Evolutionary conservation across 2,797 vertebrate species (phyloP).

Genomic region (Acipenser oxyrinchus): DNA sequence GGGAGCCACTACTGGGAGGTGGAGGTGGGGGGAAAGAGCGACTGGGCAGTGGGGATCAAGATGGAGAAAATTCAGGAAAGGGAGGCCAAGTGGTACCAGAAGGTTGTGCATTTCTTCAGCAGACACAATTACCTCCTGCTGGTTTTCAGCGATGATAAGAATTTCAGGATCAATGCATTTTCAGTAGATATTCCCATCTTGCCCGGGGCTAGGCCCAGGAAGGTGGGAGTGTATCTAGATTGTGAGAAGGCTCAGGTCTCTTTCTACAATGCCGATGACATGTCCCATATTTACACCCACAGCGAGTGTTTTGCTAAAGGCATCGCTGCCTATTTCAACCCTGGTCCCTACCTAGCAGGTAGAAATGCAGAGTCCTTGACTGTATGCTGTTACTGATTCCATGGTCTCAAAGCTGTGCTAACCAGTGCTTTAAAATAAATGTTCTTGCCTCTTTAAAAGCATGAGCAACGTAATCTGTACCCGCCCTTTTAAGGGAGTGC

Average conservation of each 20-base stretch:
- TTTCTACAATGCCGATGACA: not conserved
- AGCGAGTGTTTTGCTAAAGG: not conserved
- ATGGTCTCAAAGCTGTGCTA: too few species aligned
- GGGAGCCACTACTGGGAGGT: slow-evolving; percentile 25
- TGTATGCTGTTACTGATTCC: not conserved
- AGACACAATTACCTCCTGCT: not conserved
- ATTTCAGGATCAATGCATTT: not conserved
- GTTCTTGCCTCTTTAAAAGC: too few species aligned
- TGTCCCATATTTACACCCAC: not conserved
- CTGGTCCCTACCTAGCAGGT: not conserved
- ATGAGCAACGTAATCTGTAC: too few species aligned
- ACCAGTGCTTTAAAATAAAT: too few species aligned
- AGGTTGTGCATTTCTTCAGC: not conserved
- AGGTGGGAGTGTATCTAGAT: slow-evolving; percentile 2
- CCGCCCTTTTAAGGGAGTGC: too few species aligned
- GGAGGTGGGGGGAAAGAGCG: slow-evolving; percentile 23
- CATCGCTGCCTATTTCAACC: not conserved
- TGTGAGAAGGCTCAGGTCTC: not conserved
- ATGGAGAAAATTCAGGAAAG: slow-evolving; percentile 13
- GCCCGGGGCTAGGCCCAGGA: not conserved
- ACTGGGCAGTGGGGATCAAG: slow-evolving; percentile 36
- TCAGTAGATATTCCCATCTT: not conserved
- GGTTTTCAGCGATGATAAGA: not conserved
- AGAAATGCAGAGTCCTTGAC: not conserved
- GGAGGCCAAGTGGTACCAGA: not conserved